phyloP scores from a whole-genome alignment of 2,888 invertebrate genomes.

The Perdita meconis region DNA sequence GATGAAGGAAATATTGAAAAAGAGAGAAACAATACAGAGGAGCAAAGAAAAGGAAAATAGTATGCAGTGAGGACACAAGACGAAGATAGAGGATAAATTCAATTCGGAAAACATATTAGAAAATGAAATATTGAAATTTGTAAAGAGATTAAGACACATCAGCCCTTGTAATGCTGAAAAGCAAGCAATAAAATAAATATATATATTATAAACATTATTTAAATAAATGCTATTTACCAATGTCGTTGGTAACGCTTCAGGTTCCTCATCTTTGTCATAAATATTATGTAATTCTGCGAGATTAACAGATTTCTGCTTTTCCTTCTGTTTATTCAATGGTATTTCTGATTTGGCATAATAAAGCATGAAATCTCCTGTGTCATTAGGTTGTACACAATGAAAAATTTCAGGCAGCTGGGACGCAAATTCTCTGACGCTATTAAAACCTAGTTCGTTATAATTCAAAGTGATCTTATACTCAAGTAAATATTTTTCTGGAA shows the following conservation, averaged over 20 bases:
- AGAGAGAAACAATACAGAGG: too few species aligned
- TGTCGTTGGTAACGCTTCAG: constrained; percentile 72
- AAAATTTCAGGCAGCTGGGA: constrained; percentile 78
- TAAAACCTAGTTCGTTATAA: constrained; percentile 78
- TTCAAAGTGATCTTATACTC: constrained; percentile 75
- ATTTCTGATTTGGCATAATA: constrained; percentile 66
- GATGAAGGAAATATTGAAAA: too few species aligned
- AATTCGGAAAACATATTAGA: too few species aligned
- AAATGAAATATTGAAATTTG: too few species aligned
- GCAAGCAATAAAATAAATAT: too few species aligned
- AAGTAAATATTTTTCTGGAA: constrained; percentile 73
- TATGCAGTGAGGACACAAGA: too few species aligned
- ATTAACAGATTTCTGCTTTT: constrained; percentile 10
- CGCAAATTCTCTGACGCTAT: constrained; percentile 76
- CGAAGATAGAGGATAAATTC: too few species aligned
- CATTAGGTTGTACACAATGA: constrained; percentile 58
- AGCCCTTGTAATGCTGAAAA: too few species aligned
- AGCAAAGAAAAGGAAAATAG: too few species aligned
- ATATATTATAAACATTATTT: neutral
- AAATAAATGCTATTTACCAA: constrained; percentile 66
- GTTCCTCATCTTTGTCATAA: constrained; percentile 57
- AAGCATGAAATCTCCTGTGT: constrained; percentile 72
- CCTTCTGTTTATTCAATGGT: constrained; percentile 12
- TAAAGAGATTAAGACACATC: too few species aligned
- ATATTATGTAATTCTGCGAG: constrained; percentile 68